Base-by-base conservation (phyloP, 2,888 invertebrate species). In the Heliconius aoede region DNA sequence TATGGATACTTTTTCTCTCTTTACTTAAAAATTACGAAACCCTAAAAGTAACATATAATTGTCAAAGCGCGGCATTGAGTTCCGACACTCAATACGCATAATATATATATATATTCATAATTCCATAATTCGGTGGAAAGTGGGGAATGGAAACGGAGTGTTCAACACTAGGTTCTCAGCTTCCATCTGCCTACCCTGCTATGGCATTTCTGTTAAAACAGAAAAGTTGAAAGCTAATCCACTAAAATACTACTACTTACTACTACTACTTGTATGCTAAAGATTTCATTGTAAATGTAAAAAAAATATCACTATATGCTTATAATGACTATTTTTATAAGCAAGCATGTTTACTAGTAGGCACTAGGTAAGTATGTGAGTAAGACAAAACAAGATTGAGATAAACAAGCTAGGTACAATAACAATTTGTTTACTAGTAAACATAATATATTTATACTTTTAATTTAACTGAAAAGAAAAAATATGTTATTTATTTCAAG, bases 351-450 rank as follows among this genome's bases (percentile, higher is more conserved):
- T 69, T 69, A 32, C 15, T 69, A 55, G 11, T 46, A 64, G 36
- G 40, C 36, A 36, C 36, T 65, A 36, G 64, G 32, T 64, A 58
- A 26, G 26, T 26, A 30, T 51, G 3, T 32, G 8, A 24, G n/a
- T 32, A 30, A 28, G 28, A 28, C 7, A 69, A 69, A 51, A 55
- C 55, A 55, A 30, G 13, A n/a, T 55, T 30, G 51, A n/a, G 55
- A 69, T 55, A 55, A 69, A 69, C 51, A 69, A 30, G 15, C 15
- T 69, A 30, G 55, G 65, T 40, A 69, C n/a, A 30, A 55, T 24
- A 32, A 51, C 32, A 55, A 55, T 32, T 32, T 69, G 55, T 55
- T 55, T 55, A 69, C n/a, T 69, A n/a, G 13, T 55, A 55, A 32
- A 69, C 15, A 60, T 13, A 15, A 26, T n/a, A 24, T 65, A 55